Evolutionary conservation across 2,113 vertebrate species (phyloP), one percentile per base, ranked within the genome.

Genomic region (Tychaedon coryphoeus): DNA sequence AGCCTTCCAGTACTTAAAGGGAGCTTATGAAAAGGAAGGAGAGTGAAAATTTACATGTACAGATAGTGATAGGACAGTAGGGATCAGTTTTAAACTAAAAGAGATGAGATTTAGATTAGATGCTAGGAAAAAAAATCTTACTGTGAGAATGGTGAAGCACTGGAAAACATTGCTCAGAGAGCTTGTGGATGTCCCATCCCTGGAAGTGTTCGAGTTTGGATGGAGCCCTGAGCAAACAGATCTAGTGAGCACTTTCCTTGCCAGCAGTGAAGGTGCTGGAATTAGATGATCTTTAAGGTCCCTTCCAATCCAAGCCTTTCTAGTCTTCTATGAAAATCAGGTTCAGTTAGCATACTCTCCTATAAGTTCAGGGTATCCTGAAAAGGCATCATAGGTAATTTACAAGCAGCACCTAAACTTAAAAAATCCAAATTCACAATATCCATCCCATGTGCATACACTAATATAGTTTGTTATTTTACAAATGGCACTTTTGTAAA

Each of bases 181-280:
- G 28, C 12, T 3, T 36, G 43, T 57, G 43, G 26, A 28, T 72
- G 36, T 50, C 9, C 8, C 7, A 24, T 58, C 18, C 43, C 10
- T 40, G 14, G 19, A 58, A 66, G 8, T 43, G 18, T 24, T 36
- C 43, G 73, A 66, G 19, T 10, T 8, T 66, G 67, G 43, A 65
- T 43, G 14, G 23, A 19, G 23, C 43, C 43, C 26, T 26, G 20
- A 80, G 31, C 22, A 58, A 66, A 43, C 10, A 51, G 36, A 51
- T 58, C 8, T 33, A 43, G 13, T 19, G 19, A 51, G 36, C 31
- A 72, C 7, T 31, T 45, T n/a, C 28, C 43, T 28, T 33, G 33
- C 43, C 10, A 33, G 3, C 33, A 7, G 9, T 0, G 0, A 56
- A 71, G 31, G 8, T 17, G 4, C 5, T 88, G 20, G 25, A 64